Percentiles rank a stretch among this genome's conserved stretches.
Evolutionary conservation across 1,140 invertebrate genomes (phyloP).

Genomic region (Lordiphosa stackelbergi): DNA sequence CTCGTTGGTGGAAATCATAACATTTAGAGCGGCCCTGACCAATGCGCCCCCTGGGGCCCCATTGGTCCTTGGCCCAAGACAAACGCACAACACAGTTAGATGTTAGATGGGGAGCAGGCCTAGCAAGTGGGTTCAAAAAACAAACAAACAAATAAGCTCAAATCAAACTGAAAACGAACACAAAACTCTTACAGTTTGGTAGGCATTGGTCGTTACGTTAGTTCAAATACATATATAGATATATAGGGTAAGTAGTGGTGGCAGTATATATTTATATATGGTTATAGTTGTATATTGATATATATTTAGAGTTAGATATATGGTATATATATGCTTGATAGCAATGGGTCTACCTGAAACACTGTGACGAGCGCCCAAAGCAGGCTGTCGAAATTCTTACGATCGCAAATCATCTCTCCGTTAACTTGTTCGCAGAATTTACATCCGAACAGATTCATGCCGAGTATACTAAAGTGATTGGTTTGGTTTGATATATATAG

Average conservation of each 20-base stretch:
- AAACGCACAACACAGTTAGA: constrained; percentile 12
- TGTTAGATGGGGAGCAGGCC: constrained; percentile 1
- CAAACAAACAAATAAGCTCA: constrained; percentile 23
- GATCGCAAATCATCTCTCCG: constrained; percentile 84
- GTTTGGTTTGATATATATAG: constrained; percentile 71
- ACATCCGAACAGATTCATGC: constrained; percentile 99
- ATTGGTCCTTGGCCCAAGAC: constrained; percentile 1
- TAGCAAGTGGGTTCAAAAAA: constrained; percentile 15
- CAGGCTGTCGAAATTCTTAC: constrained; percentile 99
- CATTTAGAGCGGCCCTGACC: too few relatives aligned
- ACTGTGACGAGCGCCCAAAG: constrained; percentile 99
- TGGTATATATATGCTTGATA: constrained; percentile 46
- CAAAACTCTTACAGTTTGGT: constrained; percentile 36
- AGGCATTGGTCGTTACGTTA: constrained; percentile 15
- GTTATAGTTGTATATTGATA: constrained; percentile 28
- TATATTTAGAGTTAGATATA: constrained; percentile 38
- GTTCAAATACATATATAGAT: constrained; percentile 16
- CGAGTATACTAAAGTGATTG: constrained; percentile 94
- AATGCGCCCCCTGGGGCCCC: too few relatives aligned
- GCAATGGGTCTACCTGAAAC: constrained; percentile 93
- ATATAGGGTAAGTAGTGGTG: constrained; percentile 44
- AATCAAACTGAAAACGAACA: constrained; percentile 21
- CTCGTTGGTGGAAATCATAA: constrained; percentile 24
- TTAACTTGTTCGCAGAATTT: constrained; percentile 96
- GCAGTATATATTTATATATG: constrained; percentile 19